These are phyloP conservation scores for Enteromius viviparus DNA, from an alignment of 2,797 vertebrate genomes.

Conservation along the genomic window DNA sequence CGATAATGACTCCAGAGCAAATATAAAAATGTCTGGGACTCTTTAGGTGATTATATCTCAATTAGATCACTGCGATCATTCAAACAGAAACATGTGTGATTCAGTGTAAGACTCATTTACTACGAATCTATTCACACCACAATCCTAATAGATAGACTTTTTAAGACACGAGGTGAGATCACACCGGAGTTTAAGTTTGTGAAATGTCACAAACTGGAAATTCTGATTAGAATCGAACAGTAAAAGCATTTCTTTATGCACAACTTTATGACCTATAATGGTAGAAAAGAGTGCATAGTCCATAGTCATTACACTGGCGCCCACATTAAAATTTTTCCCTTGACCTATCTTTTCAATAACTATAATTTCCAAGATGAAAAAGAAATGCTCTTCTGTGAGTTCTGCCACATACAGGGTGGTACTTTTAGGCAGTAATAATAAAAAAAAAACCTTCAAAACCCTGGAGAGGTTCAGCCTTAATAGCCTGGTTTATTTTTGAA, in stretches of 20 bases:
- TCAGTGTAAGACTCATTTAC: not conserved
- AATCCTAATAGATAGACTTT: not conserved
- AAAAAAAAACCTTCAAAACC: constrained; percentile 20
- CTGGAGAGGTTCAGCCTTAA: constrained; percentile 18
- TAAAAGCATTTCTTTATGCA: not conserved
- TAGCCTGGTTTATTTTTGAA: constrained; percentile 34
- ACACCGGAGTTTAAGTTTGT: not conserved
- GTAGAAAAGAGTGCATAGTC: constrained; percentile 12
- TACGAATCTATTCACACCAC: not conserved
- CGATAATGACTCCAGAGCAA: constrained; percentile 21
- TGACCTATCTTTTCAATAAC: constrained; percentile 38
- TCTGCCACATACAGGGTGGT: not conserved
- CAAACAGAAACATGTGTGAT: not conserved
- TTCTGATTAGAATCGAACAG: not conserved
- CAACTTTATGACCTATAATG: not conserved
- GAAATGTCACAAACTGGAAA: not conserved
- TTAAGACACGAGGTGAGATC: not conserved
- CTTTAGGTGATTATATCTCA: constrained; percentile 28
- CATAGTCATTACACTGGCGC: not conserved
- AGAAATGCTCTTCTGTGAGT: constrained; percentile 14
- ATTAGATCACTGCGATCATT: constrained; percentile 25
- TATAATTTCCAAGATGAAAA: constrained; percentile 25
- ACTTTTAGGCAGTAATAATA: constrained; percentile 5
- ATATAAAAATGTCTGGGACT: constrained; percentile 25
- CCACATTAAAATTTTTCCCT: not conserved